Percentiles rank a stretch among this genome's conserved stretches.
Conservation (phyloP, 2,888 invertebrate genomes). For the Erebia palarica region DNA sequence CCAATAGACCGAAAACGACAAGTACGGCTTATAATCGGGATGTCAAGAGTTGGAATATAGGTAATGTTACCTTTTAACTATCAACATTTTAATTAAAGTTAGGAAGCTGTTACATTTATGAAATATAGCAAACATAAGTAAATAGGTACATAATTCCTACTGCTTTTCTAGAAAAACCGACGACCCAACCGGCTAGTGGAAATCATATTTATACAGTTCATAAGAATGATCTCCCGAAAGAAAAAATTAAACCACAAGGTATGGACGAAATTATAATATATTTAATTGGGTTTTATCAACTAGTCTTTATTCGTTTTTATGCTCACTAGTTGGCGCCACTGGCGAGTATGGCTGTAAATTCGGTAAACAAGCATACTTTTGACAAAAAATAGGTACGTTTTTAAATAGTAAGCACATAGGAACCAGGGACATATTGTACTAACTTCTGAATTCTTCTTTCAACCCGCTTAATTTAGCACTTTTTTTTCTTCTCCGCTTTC, state of each 20-base stretch:
- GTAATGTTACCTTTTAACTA: slow-evolving; percentile 1
- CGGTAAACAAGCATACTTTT: too few species aligned
- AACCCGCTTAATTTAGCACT: too few species aligned
- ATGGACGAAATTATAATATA: not conserved
- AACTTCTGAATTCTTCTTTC: too few species aligned
- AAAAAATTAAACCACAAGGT: slow-evolving; percentile 19
- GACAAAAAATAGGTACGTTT: too few species aligned
- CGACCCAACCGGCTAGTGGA: slow-evolving; percentile 9
- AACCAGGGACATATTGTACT: too few species aligned
- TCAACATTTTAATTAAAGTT: not conserved
- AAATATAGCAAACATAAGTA: not conserved
- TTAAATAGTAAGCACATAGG: too few species aligned
- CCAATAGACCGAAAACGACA: slow-evolving; percentile 11
- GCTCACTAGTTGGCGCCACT: too few species aligned
- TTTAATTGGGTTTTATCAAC: too few species aligned
- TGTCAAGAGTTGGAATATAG: slow-evolving; percentile 27
- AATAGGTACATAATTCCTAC: not conserved
- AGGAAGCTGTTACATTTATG: not conserved
- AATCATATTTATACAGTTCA: slow-evolving; percentile 3
- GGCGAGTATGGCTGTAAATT: too few species aligned
- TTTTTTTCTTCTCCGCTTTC: too few species aligned
- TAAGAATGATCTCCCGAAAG: slow-evolving; percentile 8
- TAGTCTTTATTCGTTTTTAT: too few species aligned
- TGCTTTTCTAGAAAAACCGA: slow-evolving; percentile 28
- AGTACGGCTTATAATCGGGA: slow-evolving; percentile 8